Base-by-base conservation (phyloP, 2,113 vertebrate species). In the Phasianus colchicus region DNA sequence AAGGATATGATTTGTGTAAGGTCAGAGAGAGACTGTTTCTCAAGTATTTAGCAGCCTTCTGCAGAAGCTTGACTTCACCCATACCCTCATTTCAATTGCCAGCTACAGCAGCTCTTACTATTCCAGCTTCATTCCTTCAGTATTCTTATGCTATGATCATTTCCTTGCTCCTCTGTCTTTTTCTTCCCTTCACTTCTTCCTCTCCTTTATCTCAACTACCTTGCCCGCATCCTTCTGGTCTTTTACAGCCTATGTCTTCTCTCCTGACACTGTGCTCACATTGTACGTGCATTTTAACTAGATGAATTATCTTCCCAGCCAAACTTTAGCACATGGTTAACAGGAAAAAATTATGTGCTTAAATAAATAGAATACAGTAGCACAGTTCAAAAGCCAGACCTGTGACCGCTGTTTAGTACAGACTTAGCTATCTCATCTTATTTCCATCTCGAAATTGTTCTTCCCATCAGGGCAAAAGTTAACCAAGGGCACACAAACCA, bases 241-340 rank as follows among this genome's bases (percentile, higher is more conserved):
- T 63, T 72, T 42, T 42, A 15, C 25, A 75, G 12, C 13, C 32
- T 21, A 9, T 4, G 30, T 54, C 45, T 65, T 45, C 32, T 32
- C 66, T 42, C 50, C 63, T 36, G 15, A 32, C 45, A 38, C 22
- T 21, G 29, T 21, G 52, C 14, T 47, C 29, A 61, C 13, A 25
- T 6, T 2, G 3, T 36, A 29, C 36, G 21, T 0, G 1, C 11
- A 17, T 24, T 47, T 75, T 6, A 60, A 21, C 34, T 57, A 10
- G 40, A 65, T 55, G 12, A 61, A 64, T 42, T 40, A 18, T 40
- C 47, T 64, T 65, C 43, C 42, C 43, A 36, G 24, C 32, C 66
- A 45, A 45, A 25, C 25, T 79, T 74, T 11, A 6, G n/a, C 40
- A 64, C 6, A 9, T 52, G 43, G 22, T 65, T 60, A 69, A 64